Evolutionary conservation across 2,888 invertebrate genomes (phyloP), one percentile per base, ranked within the genome.

Genomic region (Andrena hattorfiana): DNA sequence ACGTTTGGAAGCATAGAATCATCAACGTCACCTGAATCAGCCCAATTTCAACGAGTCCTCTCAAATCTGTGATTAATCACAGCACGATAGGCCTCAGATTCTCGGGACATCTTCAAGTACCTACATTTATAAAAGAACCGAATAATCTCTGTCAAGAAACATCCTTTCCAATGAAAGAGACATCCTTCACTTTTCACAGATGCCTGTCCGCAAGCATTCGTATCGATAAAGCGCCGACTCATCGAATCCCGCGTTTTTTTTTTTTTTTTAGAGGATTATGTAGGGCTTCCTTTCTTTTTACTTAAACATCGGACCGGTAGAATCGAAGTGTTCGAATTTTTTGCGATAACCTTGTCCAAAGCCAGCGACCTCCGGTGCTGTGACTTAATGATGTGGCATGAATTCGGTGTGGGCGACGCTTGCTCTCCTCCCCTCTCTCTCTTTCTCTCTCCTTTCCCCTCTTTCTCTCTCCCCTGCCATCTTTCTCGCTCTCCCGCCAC

Each of bases 321-420:
- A 20, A 67, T 48, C 32, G 32, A 62, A 56, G 32, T 62, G 60
- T 78, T 66, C n/a, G 49, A 69, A 69, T 75, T 71, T 77, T 67
- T 75, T 63, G 81, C 56, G 66, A 51, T 79, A 87, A 77, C 83
- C 84, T 87, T 87, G 85, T 67, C 75, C 56, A 73, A 77, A 83
- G 85, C 71, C 87, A 79, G 76, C 84, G 86, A 87, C 86, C 79
- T 81, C 87, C 76, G 77, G 67, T 51, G 75, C 76, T 71, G 87
- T 83, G 78, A 77, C 77, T 87, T 87, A 89, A 85, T 87, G 81
- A 82, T 73, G 64, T 73, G 81, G 75, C 84, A 79, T 84, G 85
- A 89, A 83, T 92, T 91, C 89, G 89, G 91, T 90, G 92, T 92
- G 90, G 92, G 91, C 91, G 88, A 84, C 79, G 83, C 83, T 89